Evolutionary conservation across 2,888 invertebrate genomes (phyloP).

Genomic region (Cactoblastis cactorum): DNA sequence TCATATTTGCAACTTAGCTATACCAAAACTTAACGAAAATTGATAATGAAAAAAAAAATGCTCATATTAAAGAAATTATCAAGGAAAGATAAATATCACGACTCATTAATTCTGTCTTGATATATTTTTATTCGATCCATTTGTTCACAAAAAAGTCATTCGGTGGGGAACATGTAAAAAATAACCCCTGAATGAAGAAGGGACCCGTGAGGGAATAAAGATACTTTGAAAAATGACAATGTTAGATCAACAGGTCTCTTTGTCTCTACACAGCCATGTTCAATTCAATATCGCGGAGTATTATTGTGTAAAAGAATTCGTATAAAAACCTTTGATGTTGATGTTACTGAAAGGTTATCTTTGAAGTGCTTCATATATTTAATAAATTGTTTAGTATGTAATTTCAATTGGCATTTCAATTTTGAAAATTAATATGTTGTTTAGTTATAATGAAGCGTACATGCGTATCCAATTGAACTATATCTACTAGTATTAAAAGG

Average conservation of each 20-base stretch:
- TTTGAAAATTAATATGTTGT: no score
- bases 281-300: not conserved
- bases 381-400: no score
- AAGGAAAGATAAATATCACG: no score
- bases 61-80: no score
- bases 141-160: slow-evolving; percentile 14
- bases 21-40: no score
- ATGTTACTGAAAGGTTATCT: not conserved
- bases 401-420: no score
- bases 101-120: not conserved
- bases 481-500: no score
- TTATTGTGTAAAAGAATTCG: not conserved
- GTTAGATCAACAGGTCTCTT: slow-evolving; percentile 34
- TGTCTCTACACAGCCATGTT: slow-evolving; percentile 17
- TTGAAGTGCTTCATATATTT: not conserved
- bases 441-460: no score
- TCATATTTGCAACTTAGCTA: no score
- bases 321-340: slow-evolving; percentile 2
- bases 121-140: slow-evolving; percentile 11
- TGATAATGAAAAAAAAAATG: no score
- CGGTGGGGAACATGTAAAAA: slow-evolving; percentile 19
- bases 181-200: slow-evolving; percentile 21
- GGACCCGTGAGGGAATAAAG: slow-evolving; percentile 25
- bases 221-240: slow-evolving; percentile 32
- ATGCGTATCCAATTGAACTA: no score